Base-by-base conservation (phyloP, 2,888 invertebrate species). In the Scaptomyza polygonia region DNA sequence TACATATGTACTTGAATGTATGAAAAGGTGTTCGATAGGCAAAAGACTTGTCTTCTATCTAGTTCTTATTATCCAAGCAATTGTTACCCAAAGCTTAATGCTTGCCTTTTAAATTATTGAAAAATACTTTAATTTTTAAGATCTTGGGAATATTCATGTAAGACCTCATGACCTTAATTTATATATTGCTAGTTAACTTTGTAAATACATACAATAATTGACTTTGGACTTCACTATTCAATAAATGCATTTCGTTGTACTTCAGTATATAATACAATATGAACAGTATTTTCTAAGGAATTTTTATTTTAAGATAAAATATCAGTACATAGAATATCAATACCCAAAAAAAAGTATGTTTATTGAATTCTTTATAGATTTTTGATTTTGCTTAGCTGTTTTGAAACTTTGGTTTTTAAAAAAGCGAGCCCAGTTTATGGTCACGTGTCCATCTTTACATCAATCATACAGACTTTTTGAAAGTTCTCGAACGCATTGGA, bases 11-110 rank as follows among this genome's bases (percentile, higher is more conserved):
- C n/a, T 11, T 3, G 12, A n/a, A 12, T 25, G 18, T 12, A 12
- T 52, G 16, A 27, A 51, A 27, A 39, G 14, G 36, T 51, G 32
- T 32, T 21, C 47, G 16, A 47, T 47, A 18, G 18, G 29, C 47
- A 32, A 47, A 47, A n/a, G 29, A 9, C 11, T 30, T 30, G 36
- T 47, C 18, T n/a, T 18, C n/a, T 32, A 48, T 30, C 6, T 12
- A 5, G 1, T 21, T n/a, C 2, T 6, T 0, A 43, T n/a, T n/a
- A 30, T 9, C 12, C 16, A 0, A 12, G 18, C 30, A 47, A 27
- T 27, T 14, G 0, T 2, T 45, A 14, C 14, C 6, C 9, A 5
- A 25, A 8, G 1, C 12, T 40, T 40, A 16, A 16, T 40, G n/a
- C 34, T 14, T 32, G 32, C 32, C 21, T 21, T 21, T 21, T 21